Conservation (phyloP, 1,140 invertebrate species). For the Camponotus pennsylvanicus region DNA sequence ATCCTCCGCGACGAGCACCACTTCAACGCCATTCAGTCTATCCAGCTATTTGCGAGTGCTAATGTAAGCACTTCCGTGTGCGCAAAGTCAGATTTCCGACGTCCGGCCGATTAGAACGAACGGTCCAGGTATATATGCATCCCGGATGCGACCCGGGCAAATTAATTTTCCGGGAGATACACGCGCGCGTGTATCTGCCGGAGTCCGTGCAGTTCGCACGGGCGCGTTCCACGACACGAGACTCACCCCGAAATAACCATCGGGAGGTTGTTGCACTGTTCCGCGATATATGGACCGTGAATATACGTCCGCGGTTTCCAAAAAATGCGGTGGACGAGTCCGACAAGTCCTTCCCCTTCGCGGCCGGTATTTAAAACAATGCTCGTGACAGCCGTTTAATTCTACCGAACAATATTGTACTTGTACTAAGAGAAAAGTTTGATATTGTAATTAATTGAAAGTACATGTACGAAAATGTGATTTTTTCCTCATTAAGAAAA, state of each 20-base stretch:
- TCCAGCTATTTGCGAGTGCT: neutral
- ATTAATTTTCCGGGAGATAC: conserved; percentile 70
- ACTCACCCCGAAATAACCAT: conserved; percentile 82
- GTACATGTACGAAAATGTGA: neutral
- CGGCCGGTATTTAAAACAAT: conserved; percentile 17
- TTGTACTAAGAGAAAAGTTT: neutral
- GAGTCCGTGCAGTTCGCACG: conserved; percentile 50
- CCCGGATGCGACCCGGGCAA: conserved; percentile 17
- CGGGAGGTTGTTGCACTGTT: conserved; percentile 81
- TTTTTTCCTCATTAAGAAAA: neutral
- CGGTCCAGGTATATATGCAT: neutral
- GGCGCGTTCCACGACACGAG: conserved; percentile 78
- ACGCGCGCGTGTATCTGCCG: conserved; percentile 52
- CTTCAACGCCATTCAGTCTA: no score
- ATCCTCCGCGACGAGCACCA: neutral
- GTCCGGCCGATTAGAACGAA: conserved; percentile 29
- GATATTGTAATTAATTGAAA: neutral
- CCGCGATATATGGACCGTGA: conserved; percentile 65
- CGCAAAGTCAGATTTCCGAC: conserved; percentile 20
- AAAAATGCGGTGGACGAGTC: conserved; percentile 49
- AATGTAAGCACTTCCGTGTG: neutral
- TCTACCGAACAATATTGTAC: neutral
- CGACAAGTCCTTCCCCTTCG: neutral
- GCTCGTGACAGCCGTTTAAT: neutral
- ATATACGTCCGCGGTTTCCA: neutral